These are phyloP conservation scores for Hypolimnas misippus DNA, from an alignment of 2,888 invertebrate genomes.

Conservation along the genomic window DNA sequence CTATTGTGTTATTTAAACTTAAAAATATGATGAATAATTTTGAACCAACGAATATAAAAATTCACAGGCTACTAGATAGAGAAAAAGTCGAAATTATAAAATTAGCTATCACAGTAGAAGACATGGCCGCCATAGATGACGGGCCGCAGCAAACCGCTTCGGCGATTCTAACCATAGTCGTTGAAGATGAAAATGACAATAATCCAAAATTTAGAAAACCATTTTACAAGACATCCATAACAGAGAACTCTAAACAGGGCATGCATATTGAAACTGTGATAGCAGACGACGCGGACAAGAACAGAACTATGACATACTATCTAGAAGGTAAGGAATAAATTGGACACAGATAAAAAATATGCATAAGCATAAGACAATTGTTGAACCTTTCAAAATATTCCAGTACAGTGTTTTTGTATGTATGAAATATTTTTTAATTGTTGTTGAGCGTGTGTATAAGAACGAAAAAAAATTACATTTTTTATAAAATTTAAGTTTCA, in stretches of 20 bases:
- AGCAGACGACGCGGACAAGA: constrained; percentile 94
- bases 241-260: constrained; percentile 95
- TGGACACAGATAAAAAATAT: background rate
- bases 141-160: constrained; percentile 87
- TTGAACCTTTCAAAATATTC: too few species aligned
- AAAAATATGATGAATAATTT: background rate
- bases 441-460: too few species aligned
- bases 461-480: too few species aligned
- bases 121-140: constrained; percentile 91
- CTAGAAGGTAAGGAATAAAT: constrained; percentile 84
- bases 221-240: constrained; percentile 90
- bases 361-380: too few species aligned
- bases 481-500: too few species aligned
- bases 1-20: too few species aligned
- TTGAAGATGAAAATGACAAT: constrained; percentile 96
- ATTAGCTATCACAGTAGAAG: constrained; percentile 91
- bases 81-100: constrained; percentile 92
- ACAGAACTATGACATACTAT: constrained; percentile 91
- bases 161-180: constrained; percentile 88
- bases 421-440: too few species aligned
- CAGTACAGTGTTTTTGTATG: too few species aligned
- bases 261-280: constrained; percentile 90
- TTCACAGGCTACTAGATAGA: constrained; percentile 88
- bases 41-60: background rate
- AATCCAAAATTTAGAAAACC: constrained; percentile 92